Base-by-base conservation (phyloP, 2,113 vertebrate genomes). In the Dascyllus trimaculatus region DNA sequence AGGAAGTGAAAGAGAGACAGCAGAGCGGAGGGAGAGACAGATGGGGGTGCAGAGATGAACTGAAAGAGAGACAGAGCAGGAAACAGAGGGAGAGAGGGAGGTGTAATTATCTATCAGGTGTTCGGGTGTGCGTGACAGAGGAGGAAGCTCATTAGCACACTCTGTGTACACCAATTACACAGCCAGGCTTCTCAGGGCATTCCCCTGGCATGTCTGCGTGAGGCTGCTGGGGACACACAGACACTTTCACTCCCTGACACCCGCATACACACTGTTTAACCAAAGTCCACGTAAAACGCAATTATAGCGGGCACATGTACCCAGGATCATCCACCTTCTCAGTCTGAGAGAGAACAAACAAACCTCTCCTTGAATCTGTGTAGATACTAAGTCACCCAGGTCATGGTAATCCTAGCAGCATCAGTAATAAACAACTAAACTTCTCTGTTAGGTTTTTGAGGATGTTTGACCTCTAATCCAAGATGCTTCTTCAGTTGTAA, bases 151-250 rank as follows among this genome's bases (percentile, higher is more conserved):
- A 93, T 94, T 92, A 94, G 90, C 92, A 90, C 93, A 91, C 90
- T 91, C 89, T 91, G 93, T 93, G 93, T 93, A 91, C 92, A 93
- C 92, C 92, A 93, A 93, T 93, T 93, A 94, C 93, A 94, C 89
- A 90, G 88, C 70, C 83, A 88, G 89, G 86, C 93, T 85, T 93
- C 88, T 93, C 88, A 72, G 89, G 92, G 90, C 93, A 93, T 92
- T 92, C 91, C 89, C 88, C 80, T 73, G 92, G 81, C 84, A 60
- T 84, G 86, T 78, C 59, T 84, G 66, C 54, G 62, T 53, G 73
- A 70, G 77, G 49, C 79, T 81, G 85, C 35, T 9, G 14, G 71
- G 57, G 25, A 71, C 72, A 66, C 56, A 73, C 75, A 74, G 1
- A 56, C 71, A 61, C 61, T 26, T 22, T 53, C 68, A 46, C 78